Percentiles rank a stretch among this genome's conserved stretches.
These are phyloP conservation scores for Sinotaia quadrata DNA, from an alignment of 2,888 invertebrate species.

Conservation along the genomic window DNA sequence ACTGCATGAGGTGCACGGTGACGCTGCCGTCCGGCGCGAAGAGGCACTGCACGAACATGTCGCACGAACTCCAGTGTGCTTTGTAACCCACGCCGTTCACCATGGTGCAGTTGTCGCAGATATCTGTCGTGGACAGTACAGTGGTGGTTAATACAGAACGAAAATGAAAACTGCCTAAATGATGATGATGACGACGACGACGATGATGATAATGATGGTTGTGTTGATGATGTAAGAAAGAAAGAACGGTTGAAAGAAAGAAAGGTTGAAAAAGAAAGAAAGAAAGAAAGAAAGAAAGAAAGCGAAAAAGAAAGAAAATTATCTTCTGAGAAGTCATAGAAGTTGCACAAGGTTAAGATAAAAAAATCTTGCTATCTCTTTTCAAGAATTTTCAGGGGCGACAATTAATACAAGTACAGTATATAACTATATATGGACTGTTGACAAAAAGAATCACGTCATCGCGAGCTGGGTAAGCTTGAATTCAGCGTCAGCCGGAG, in stretches of 20 bases:
- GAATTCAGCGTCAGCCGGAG: too few species aligned
- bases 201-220: slow-evolving; percentile 7
- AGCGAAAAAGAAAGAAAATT: not conserved
- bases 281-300: slow-evolving; percentile 10
- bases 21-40: slow-evolving; percentile 26
- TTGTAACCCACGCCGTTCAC: slow-evolving; percentile 45
- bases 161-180: too few species aligned
- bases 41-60: slow-evolving; percentile 40
- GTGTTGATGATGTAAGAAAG: not conserved
- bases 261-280: not conserved
- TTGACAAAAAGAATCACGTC: too few species aligned
- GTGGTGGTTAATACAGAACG: not conserved
- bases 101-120: slow-evolving; percentile 38
- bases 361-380: too few species aligned
- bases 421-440: too few species aligned
- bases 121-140: slow-evolving; percentile 21
- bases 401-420: too few species aligned
- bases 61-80: slow-evolving; percentile 37
- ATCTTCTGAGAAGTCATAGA: too few species aligned
- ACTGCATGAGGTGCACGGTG: slow-evolving; percentile 33
- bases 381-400: too few species aligned
- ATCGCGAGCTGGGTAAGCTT: too few species aligned
- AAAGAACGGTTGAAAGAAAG: too few species aligned
- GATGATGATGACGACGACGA: too few species aligned
- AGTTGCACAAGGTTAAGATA: too few species aligned